Percentiles rank a stretch among this genome's conserved stretches.
Conservation (phyloP, 2,888 invertebrate species). For the Nephrotoma flavescens region DNA sequence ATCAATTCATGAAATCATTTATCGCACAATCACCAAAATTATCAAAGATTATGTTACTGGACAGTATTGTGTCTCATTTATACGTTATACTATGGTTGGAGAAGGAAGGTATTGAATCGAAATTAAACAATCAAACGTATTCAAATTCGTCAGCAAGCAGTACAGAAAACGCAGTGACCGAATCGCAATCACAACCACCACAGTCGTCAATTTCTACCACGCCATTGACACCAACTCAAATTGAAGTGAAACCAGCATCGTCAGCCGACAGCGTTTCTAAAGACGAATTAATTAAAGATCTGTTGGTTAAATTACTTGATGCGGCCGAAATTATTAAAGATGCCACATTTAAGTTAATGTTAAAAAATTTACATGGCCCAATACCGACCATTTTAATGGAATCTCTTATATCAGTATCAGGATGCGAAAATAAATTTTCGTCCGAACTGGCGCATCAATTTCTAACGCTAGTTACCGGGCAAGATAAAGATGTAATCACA, state of each 20-base stretch:
- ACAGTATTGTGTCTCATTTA: conserved; percentile 28
- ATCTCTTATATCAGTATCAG: conserved; percentile 26
- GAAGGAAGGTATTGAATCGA: conserved; percentile 22
- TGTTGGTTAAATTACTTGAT: conserved; percentile 24
- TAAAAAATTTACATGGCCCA: conserved; percentile 23
- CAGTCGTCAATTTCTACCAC: conserved; percentile 15
- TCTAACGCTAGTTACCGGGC: conserved; percentile 25
- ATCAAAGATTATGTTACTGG: conserved; percentile 27
- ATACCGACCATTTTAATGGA: conserved; percentile 25
- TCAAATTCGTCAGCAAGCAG: background rate
- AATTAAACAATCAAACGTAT: background rate
- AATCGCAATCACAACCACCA: conserved; percentile 11
- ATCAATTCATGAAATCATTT: conserved; percentile 25
- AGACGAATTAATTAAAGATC: conserved; percentile 19
- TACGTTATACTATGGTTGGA: conserved; percentile 28
- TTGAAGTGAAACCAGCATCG: background rate
- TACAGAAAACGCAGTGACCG: background rate
- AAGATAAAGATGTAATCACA: conserved; percentile 28
- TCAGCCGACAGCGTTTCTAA: conserved; percentile 8
- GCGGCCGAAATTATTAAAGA: conserved; percentile 23
- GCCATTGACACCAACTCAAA: conserved; percentile 7
- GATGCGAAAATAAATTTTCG: conserved; percentile 25
- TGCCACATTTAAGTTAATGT: conserved; percentile 24
- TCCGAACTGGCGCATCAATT: conserved; percentile 27
- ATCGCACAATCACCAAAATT: conserved; percentile 23